Evolutionary conservation across 2,113 vertebrate genomes (phyloP).

Genomic region (Rhadina sibilatrix): DNA sequence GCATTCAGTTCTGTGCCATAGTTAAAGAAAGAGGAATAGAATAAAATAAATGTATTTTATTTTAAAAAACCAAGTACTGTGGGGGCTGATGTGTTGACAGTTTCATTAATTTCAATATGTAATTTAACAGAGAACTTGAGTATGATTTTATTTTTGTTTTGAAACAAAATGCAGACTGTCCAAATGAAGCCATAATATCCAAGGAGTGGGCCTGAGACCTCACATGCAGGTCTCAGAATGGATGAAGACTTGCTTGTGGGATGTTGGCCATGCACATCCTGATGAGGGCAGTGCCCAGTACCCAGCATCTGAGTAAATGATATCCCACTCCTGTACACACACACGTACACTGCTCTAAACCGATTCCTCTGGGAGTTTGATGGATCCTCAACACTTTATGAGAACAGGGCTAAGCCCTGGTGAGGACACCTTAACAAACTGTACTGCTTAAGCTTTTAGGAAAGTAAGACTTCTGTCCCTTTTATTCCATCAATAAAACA

Average conservation of each 20-base stretch:
- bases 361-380: neutral
- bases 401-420: neutral
- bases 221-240: neutral
- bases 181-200: neutral
- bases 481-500: neutral
- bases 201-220: neutral
- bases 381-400: neutral
- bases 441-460: neutral
- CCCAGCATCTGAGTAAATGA: neutral
- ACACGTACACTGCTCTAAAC: neutral
- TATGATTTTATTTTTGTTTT: neutral
- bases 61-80: neutral
- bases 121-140: neutral
- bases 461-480: neutral
- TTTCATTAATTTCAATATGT: neutral
- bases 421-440: neutral
- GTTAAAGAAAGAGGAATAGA: neutral
- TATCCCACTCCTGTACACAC: too few species aligned
- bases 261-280: neutral
- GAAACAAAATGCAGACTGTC: neutral
- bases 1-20: neutral
- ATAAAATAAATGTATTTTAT: neutral
- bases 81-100: neutral
- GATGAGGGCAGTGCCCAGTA: fast-evolving
- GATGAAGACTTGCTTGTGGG: neutral